phyloP scores from a whole-genome alignment of 2,113 vertebrate genomes.

The Passer montanus region DNA sequence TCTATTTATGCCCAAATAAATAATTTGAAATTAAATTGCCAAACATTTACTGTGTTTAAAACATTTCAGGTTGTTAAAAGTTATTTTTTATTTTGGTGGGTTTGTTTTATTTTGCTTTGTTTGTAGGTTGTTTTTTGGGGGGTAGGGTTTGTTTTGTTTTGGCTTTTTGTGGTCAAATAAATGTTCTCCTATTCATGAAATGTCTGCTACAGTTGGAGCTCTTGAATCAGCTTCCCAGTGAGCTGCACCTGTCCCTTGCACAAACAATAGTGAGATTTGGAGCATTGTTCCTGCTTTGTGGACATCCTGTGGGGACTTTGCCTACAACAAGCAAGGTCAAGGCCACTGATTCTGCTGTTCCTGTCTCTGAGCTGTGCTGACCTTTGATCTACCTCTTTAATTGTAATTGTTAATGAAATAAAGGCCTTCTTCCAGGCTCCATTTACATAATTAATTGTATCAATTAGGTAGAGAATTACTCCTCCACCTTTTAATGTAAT shows the following conservation, averaged over 20 bases:
- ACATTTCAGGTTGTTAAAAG: not conserved
- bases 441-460: not conserved
- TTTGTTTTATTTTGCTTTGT: not conserved
- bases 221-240: not conserved
- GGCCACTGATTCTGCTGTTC: constrained; percentile 1
- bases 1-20: not conserved
- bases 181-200: not conserved
- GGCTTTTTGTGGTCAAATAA: not conserved
- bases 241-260: constrained; percentile 37
- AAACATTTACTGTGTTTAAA: not conserved
- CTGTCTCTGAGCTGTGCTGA: constrained; percentile 2
- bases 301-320: constrained; percentile 43
- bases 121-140: not conserved
- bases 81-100: not conserved
- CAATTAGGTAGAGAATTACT: not conserved
- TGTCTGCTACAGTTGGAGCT: not conserved
- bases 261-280: constrained; percentile 8
- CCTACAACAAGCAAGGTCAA: not conserved
- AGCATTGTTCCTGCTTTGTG: constrained; percentile 20
- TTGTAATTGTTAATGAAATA: not conserved
- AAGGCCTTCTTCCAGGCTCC: not conserved
- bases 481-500: not conserved
- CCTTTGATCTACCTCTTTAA: not conserved
- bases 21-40: not conserved
- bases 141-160: not conserved